Percentiles rank a stretch among this genome's conserved stretches.
Evolutionary conservation across 2,888 invertebrate species (phyloP).

Genomic region (Athrips mouffetella): DNA sequence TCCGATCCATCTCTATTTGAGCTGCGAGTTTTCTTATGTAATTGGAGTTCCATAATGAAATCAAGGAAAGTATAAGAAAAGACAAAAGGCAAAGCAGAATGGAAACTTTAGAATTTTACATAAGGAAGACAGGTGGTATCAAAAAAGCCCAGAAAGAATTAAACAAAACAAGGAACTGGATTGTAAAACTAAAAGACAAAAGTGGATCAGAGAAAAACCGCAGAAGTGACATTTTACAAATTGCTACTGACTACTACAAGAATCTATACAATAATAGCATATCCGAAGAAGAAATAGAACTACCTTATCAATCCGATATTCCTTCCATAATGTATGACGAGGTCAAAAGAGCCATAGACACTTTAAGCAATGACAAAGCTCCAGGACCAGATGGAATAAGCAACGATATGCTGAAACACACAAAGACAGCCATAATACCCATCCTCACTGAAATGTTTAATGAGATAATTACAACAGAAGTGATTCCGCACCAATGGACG

Average conservation of each 20-base stretch:
- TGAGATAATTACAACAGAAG: background rate
- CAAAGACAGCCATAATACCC: background rate
- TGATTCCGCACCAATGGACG: background rate
- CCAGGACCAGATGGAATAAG: background rate
- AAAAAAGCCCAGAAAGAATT: background rate
- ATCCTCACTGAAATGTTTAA: background rate
- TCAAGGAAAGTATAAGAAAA: background rate
- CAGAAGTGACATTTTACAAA: background rate
- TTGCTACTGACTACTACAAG: background rate
- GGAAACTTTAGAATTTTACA: background rate
- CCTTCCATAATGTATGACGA: background rate
- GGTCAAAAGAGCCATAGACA: background rate
- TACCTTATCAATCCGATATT: background rate
- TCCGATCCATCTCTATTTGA: no score
- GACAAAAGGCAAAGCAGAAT: background rate
- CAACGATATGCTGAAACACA: constrained; percentile 6
- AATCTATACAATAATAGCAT: background rate
- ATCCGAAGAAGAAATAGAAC: background rate
- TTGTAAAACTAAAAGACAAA: background rate
- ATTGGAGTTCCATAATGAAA: no score
- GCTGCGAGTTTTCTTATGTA: no score
- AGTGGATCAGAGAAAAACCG: background rate
- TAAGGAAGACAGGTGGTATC: background rate
- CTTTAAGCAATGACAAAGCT: background rate
- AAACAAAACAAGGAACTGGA: background rate